Conservation (phyloP, 2,113 vertebrate species). For the Melanotaenia duboulayi region DNA sequence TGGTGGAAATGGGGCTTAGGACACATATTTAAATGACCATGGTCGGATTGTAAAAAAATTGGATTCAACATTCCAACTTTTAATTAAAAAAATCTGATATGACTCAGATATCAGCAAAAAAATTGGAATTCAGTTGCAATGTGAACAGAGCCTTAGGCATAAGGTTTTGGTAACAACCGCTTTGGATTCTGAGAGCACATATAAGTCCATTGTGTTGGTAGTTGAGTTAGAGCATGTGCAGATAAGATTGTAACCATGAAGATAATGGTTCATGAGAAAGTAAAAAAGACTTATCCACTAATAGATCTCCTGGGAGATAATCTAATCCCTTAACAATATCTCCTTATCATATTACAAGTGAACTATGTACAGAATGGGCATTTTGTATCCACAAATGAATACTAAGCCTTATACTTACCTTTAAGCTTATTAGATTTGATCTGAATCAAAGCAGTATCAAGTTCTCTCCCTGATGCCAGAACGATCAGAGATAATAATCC, state of each 20-base stretch:
- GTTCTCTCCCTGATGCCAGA: slow-evolving; percentile 65
- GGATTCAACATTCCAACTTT: too few relatives aligned
- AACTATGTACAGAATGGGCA: slow-evolving; percentile 77
- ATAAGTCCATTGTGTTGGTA: slow-evolving; percentile 35
- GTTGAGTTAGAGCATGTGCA: slow-evolving; percentile 38
- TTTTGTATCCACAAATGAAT: slow-evolving; percentile 76
- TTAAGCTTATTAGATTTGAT: slow-evolving; percentile 81
- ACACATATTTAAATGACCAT: too few relatives aligned
- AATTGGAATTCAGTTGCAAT: too few relatives aligned
- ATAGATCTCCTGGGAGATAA: slow-evolving; percentile 80
- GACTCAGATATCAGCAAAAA: too few relatives aligned
- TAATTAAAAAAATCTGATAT: too few relatives aligned
- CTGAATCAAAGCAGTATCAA: slow-evolving; percentile 72
- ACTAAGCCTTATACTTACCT: slow-evolving; percentile 74
- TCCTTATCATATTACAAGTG: slow-evolving; percentile 81
- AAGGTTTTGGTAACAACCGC: too few relatives aligned
- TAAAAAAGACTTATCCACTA: slow-evolving; percentile 72
- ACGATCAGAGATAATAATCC: slow-evolving; percentile 71
- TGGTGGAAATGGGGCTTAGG: too few relatives aligned
- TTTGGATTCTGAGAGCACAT: not conserved
- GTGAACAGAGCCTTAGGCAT: too few relatives aligned
- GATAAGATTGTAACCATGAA: slow-evolving; percentile 65
- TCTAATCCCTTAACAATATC: slow-evolving; percentile 83
- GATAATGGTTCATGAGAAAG: slow-evolving; percentile 77
- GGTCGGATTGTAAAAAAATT: too few relatives aligned